Evolutionary conservation across 2,113 vertebrate genomes (phyloP).

Genomic region (Neotoma lepida): DNA sequence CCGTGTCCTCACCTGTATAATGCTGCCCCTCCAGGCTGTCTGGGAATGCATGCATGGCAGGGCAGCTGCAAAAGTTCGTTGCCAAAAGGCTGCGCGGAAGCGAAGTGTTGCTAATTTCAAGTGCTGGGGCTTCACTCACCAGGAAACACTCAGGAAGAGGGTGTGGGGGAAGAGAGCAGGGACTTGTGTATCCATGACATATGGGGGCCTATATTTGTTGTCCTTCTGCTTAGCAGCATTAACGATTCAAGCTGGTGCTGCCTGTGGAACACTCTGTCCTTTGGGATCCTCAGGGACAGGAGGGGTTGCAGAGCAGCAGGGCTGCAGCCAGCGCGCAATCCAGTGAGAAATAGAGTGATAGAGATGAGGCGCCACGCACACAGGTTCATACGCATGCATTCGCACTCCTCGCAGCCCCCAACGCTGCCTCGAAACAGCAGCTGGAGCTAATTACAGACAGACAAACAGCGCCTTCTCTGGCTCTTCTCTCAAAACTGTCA

Average conservation of each 20-base stretch:
- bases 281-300: constrained; percentile 67
- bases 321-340: constrained; percentile 52
- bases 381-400: constrained; percentile 61
- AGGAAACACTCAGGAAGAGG: constrained; percentile 55
- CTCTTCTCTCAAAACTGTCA: constrained; percentile 56
- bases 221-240: constrained; percentile 72
- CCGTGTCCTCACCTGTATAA: constrained; percentile 53
- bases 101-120: constrained; percentile 62
- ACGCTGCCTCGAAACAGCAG: constrained; percentile 30
- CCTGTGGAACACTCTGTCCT: constrained; percentile 74
- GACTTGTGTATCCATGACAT: constrained; percentile 60
- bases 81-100: constrained; percentile 32
- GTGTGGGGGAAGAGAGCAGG: constrained; percentile 34
- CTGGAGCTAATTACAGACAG: constrained; percentile 75
- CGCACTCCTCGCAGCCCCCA: constrained; percentile 56
- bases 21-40: not conserved
- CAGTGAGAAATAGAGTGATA: constrained; percentile 69
- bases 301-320: constrained; percentile 48
- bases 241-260: constrained; percentile 74
- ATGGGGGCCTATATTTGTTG: constrained; percentile 71
- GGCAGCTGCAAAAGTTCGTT: constrained; percentile 50
- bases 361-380: constrained; percentile 67
- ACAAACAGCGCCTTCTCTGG: constrained; percentile 60
- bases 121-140: constrained; percentile 12
- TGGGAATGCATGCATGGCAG: constrained; percentile 12